Conservation (phyloP, 2,113 vertebrate species). For the Emberiza fucata region DNA sequence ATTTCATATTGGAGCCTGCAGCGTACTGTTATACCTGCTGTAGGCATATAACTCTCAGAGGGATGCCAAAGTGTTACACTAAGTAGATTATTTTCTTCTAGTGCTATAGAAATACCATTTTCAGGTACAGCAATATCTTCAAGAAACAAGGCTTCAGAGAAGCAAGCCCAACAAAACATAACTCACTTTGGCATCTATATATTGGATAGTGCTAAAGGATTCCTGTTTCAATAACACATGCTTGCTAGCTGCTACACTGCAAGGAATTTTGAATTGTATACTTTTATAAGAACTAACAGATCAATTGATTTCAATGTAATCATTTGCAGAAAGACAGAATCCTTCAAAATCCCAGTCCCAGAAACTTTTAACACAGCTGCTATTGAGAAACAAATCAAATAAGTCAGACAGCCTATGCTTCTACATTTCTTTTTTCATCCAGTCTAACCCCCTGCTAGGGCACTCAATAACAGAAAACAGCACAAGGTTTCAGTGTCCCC, state of each 20-base stretch:
- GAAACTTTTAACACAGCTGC: slow-evolving; percentile 70
- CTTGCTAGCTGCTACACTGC: neutral
- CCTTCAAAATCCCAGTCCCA: slow-evolving; percentile 16
- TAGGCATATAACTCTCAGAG: neutral
- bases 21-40: neutral
- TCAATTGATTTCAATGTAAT: slow-evolving; percentile 58
- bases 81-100: slow-evolving; percentile 15
- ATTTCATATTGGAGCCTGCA: neutral
- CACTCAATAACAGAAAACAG: slow-evolving; percentile 70
- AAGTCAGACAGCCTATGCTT: slow-evolving; percentile 43
- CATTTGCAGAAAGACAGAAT: slow-evolving; percentile 41
- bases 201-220: neutral
- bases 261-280: slow-evolving; percentile 1
- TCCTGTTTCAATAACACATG: neutral
- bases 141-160: slow-evolving; percentile 7
- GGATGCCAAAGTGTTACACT: slow-evolving; percentile 21
- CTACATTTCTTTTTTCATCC: slow-evolving; percentile 46
- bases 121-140: slow-evolving; percentile 1
- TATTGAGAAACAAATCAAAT: slow-evolving; percentile 68
- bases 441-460: slow-evolving; percentile 63
- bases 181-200: neutral
- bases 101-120: slow-evolving; percentile 18
- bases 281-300: slow-evolving; percentile 45
- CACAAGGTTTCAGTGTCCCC: slow-evolving; percentile 60
- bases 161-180: neutral